Evolutionary conservation across 2,888 invertebrate genomes (phyloP).

Genomic region (Eretmocerus hayati): DNA sequence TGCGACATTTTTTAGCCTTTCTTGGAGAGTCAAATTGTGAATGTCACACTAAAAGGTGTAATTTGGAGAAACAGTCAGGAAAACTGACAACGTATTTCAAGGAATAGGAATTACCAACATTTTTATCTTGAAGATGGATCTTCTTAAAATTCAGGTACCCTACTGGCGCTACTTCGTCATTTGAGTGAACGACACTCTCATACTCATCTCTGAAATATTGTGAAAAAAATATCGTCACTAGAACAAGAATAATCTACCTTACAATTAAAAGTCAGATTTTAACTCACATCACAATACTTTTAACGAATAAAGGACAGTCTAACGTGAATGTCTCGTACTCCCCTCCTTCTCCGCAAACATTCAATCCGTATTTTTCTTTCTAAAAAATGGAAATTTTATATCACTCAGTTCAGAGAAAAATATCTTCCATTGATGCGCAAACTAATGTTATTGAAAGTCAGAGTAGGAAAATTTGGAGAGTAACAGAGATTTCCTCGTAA

Average conservation of each 20-base stretch:
- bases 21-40: conserved; percentile 39
- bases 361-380: conserved; percentile 87
- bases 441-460: conserved; percentile 7
- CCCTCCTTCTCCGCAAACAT: conserved; percentile 97
- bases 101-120: conserved; percentile 17
- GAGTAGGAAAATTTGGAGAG: no score
- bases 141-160: conserved; percentile 86
- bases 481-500: conserved; percentile 7
- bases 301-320: conserved; percentile 93
- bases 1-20: conserved; percentile 38
- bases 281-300: conserved; percentile 83
- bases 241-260: conserved; percentile 18
- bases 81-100: not conserved
- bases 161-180: conserved; percentile 90
- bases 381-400: conserved; percentile 39
- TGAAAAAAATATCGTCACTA: conserved; percentile 18
- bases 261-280: conserved; percentile 12
- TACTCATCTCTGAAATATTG: conserved; percentile 65
- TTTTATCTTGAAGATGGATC: conserved; percentile 58
- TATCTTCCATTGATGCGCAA: no score
- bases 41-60: conserved; percentile 34
- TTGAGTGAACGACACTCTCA: conserved; percentile 81
- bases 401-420: not conserved
- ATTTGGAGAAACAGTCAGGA: not conserved
- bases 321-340: conserved; percentile 98